Evolutionary conservation across 2,797 vertebrate species (phyloP), one percentile per base, ranked within the genome.

Genomic region (Amphiprion clarkii): DNA sequence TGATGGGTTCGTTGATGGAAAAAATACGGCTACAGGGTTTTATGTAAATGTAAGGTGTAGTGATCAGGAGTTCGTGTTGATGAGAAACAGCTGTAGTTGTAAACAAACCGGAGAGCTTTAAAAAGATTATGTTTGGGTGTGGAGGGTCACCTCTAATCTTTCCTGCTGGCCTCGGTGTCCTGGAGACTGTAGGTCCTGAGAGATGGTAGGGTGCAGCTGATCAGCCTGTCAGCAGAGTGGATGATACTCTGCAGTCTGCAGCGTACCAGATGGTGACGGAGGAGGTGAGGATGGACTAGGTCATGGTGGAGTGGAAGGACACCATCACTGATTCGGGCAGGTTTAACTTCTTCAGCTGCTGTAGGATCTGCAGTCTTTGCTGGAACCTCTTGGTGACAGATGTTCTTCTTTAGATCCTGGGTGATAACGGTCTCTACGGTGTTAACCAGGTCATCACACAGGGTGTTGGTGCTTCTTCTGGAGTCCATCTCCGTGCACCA

Each of bases 391-490:
- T 6, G 16, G 14, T 6, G 29, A 21, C 55, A 42, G n/a, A 59
- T 59, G 57, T 62, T 75, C 65, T 33, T 14, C 61, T 71, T 67
- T 49, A 81, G 61, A 46, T 76, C 61, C 31, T 63, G 63, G 52
- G 63, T n/a, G 63, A 76, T 57, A 53, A 62, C 33, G 17, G 16
- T 58, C 63, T 81, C 69, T 36, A 53, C 58, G 54, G 56, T 65
- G 70, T 67, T 6, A 44, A 44, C 16, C 4, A 5, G 13, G 14
- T 5, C 16, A 12, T 42, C 14, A 42, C 3, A 42, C 13, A 42
- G 13, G 14, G 40, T 13, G 14, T 3, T 12, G 14, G 40, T 42
- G 40, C 14, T 16, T 17, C 16, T 44, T 44, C 42, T 44, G 4
- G 9, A 14, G 11, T 44, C 42, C 42, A 44, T 3, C 13, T 14